Evolutionary conservation across 2,888 invertebrate species (phyloP), one percentile per base, ranked within the genome.

Genomic region (Sarcophaga variegata): DNA sequence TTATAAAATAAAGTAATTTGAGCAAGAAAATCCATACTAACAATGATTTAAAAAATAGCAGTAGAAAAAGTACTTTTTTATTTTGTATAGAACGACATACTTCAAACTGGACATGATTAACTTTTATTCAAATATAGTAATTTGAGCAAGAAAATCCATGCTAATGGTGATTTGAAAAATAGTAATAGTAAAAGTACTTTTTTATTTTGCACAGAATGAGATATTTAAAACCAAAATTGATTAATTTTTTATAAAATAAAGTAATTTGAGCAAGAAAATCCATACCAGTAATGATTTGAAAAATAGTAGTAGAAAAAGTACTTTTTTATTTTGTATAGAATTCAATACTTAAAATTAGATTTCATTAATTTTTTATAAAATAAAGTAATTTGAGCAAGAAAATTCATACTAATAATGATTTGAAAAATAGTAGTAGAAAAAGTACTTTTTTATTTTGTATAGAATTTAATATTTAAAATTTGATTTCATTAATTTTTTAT

Each of bases 121-220:
- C 14, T 25, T 11, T 20, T 64, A 6, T 8, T 27, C 0, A 64
- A 17, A 37, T 37, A 66, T 6, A 37, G 37, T 37, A 37, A 37
- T 66, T 66, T 27, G 5, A 17, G n/a, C 27, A 14, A 27, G 25
- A 66, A 17, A 14, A 37, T 6, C 8, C 8, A 2, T 6, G n/a
- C 10, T 1, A 6, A 37, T 17, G 5, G 0, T 14, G 25, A n/a
- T 49, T 69, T 22, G 1, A 0, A 17, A 70, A 70, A 25, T 59
- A 70, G 71, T 71, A 71, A 25, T 69, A 49, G 20, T 22, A 47
- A 20, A 49, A 69, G 14, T 49, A 54, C 27, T 54, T 70, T 54
- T 70, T 70, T 20, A 0, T 37, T 37, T 37, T 37, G 6, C 0
- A 37, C 37, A 66, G 1, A 37, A 66, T 6, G 2, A 27, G 6